Evolutionary conservation across 2,797 vertebrate genomes (phyloP).

Genomic region (Liasis olivaceus): DNA sequence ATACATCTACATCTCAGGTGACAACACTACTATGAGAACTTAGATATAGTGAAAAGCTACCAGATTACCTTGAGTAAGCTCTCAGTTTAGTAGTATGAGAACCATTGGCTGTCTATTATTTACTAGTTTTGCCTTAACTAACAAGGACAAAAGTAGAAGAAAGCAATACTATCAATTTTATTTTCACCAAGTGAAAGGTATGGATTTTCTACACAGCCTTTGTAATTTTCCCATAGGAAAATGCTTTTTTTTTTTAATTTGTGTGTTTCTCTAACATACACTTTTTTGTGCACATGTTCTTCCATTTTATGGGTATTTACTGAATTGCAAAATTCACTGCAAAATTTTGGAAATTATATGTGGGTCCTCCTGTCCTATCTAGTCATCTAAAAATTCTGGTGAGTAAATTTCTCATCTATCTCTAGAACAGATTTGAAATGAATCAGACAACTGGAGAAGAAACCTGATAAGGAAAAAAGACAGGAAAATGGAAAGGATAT

Average conservation of each 20-base stretch:
- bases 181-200: background rate
- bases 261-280: background rate
- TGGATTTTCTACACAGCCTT: background rate
- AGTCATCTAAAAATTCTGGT: background rate
- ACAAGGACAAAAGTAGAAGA: background rate
- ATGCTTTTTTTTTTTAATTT: background rate
- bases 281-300: background rate
- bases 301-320: background rate
- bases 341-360: background rate
- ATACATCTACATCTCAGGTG: background rate
- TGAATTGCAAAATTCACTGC: background rate
- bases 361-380: background rate
- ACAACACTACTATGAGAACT: background rate
- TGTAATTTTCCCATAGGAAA: background rate
- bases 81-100: background rate
- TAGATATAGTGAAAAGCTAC: background rate
- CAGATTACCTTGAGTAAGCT: background rate
- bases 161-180: background rate
- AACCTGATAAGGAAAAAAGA: background rate
- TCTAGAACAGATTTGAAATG: background rate
- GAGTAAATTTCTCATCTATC: background rate
- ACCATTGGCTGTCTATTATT: background rate
- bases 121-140: background rate
- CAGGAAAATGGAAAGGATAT: background rate
- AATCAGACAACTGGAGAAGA: background rate